Percentiles rank a stretch among this genome's conserved stretches.
phyloP scores from a whole-genome alignment of 1,140 invertebrate species.

The Aplysia californica region DNA sequence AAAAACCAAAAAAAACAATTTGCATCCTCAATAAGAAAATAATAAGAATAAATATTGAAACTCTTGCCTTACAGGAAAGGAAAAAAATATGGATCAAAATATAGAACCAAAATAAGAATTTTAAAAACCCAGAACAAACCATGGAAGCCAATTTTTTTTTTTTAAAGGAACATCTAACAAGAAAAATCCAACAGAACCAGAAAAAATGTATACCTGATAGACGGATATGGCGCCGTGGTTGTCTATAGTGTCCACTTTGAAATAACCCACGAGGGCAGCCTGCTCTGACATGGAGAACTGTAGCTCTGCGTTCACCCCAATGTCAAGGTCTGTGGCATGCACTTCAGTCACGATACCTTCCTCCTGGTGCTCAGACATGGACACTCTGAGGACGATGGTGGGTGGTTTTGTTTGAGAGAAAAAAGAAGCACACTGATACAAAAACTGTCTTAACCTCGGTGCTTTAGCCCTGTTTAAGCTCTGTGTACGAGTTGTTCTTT shows the following conservation, averaged over 20 bases:
- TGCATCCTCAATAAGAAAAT: no score
- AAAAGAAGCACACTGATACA: no score
- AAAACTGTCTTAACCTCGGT: neutral
- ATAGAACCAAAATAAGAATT: neutral
- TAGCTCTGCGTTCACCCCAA: constrained; percentile 48
- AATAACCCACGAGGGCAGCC: constrained; percentile 30
- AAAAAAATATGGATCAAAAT: neutral
- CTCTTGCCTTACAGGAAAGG: no score
- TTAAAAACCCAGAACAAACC: neutral
- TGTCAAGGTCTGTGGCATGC: constrained; percentile 49
- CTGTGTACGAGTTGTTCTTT: no score
- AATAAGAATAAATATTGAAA: no score
- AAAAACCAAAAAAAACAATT: no score
- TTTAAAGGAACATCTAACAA: neutral
- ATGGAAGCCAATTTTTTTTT: neutral
- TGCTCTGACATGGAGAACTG: constrained; percentile 42
- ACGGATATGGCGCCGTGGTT: constrained; percentile 42
- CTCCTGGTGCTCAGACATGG: constrained; percentile 45
- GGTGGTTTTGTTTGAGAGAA: no score
- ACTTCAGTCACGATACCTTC: constrained; percentile 47
- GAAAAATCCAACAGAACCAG: neutral
- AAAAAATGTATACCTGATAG: constrained; percentile 38
- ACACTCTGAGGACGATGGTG: constrained; percentile 42
- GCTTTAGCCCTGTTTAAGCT: no score
- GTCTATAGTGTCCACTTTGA: constrained; percentile 35